Evolutionary conservation across 2,888 invertebrate species (phyloP).

Genomic region (Drosophila monieri): DNA sequence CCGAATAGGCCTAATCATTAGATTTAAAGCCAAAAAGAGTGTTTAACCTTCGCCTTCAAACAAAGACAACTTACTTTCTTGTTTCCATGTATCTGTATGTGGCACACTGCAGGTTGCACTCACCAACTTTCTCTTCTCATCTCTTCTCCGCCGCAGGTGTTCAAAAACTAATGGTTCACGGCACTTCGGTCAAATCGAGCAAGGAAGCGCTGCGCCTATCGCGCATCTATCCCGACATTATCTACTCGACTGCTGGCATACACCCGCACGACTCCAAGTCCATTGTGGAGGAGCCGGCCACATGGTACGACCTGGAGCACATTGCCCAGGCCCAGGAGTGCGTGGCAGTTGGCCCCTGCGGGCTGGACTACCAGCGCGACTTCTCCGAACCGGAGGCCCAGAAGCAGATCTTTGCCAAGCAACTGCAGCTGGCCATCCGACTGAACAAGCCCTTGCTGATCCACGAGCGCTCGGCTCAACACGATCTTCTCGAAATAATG

Average conservation of each 20-base stretch:
- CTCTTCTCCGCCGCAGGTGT: constrained; percentile 87
- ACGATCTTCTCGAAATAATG: constrained; percentile 91
- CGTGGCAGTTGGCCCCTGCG: constrained; percentile 97
- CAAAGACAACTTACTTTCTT: constrained; percentile 19
- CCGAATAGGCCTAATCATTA: no score
- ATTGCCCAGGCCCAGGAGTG: constrained; percentile 93
- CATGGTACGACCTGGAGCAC: constrained; percentile 91
- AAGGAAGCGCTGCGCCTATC: constrained; percentile 95
- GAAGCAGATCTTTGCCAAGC: constrained; percentile 93
- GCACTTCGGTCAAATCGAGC: constrained; percentile 94
- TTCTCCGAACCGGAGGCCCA: constrained; percentile 96
- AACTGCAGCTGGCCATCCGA: constrained; percentile 93
- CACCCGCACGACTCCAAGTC: constrained; percentile 97
- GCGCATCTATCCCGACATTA: constrained; percentile 94
- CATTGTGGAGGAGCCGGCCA: constrained; percentile 88
- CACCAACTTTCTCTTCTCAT: constrained; percentile 41
- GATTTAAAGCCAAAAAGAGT: background rate
- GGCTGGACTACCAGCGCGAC: constrained; percentile 96
- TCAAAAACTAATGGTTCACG: constrained; percentile 97
- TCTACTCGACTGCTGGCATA: constrained; percentile 96
- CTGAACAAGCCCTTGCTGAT: constrained; percentile 94
- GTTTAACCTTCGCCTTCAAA: background rate
- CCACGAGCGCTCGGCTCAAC: constrained; percentile 96
- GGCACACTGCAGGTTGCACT: constrained; percentile 24
- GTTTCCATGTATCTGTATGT: constrained; percentile 3